Evolutionary conservation across 2,113 vertebrate genomes (phyloP).

Genomic region (Odobenus rosmarus): DNA sequence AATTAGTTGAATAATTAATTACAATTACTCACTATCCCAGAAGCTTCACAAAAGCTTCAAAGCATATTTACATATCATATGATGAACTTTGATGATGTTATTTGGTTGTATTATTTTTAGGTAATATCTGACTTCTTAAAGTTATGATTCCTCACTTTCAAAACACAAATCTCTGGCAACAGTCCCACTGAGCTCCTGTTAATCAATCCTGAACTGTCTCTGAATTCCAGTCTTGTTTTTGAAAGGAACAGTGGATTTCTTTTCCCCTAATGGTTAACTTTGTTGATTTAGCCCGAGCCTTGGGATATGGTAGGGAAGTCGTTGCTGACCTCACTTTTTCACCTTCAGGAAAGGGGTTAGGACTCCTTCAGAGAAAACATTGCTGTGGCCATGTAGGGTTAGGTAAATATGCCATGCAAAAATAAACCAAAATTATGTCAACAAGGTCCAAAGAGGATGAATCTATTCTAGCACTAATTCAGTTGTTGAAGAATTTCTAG

Average conservation of each 20-base stretch:
- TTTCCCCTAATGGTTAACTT: background rate
- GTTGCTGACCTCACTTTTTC: constrained; percentile 22
- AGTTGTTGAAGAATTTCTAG: background rate
- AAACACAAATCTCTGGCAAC: background rate
- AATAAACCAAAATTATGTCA: constrained; percentile 51
- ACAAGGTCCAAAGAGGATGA: background rate
- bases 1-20: background rate
- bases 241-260: constrained; percentile 16
- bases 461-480: background rate
- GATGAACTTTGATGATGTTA: background rate
- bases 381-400: background rate
- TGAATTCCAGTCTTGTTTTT: background rate
- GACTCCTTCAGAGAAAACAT: constrained; percentile 59
- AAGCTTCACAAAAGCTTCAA: background rate
- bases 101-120: background rate
- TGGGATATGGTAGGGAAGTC: background rate
- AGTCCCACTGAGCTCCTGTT: background rate
- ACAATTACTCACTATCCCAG: background rate
- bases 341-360: background rate
- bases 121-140: background rate
- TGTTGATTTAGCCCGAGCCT: constrained; percentile 57
- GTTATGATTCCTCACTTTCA: constrained; percentile 2
- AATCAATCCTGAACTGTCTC: background rate
- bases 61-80: background rate
- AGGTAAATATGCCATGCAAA: background rate